Evolutionary conservation across 64 coral and sea anemone species (phyloP), one percentile per base, ranked within the genome.

Genomic region (Porites australiensis): DNA sequence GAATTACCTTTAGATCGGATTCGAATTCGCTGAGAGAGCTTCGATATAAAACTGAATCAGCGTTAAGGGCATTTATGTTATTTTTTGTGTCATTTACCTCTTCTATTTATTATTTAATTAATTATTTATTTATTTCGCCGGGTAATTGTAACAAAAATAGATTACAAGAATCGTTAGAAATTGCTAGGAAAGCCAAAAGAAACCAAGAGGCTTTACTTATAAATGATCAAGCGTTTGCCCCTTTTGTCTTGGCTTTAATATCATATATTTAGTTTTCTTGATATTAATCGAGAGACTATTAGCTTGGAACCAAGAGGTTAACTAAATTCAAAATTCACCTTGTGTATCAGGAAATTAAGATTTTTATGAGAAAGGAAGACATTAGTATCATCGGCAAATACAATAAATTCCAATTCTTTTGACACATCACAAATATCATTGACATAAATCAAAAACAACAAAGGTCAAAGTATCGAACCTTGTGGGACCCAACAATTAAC

Each of bases 331-430:
- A 18, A 13, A 64, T 79, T 90, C 20, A 90, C n/a, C 44, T 53
- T 65, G 63, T 9, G 45, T 3, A 10, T 46, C 3, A 79, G 88
- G 18, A 6, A 62, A 90, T 61, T 16, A 13, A 55, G 13, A 53
- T 79, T n/a, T 3, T 86, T 63, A 69, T 44, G 37, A 70, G 83
- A 69, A 49, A 44, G 70, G 14, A 86, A 86, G 13, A 86, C n/a
- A 13, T 86, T 86, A 52, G 83, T 86, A 72, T 87, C 85, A 58
- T 87, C 66, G 15, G 85, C 85, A 72, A 87, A 87, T 13, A 87
- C 2, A 23, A 73, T 87, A 4, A 87, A 72, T 16, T 87, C 59
- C 47, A 87, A 52, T 16, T 8, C 19, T 9, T 87, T 87, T 20
- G 85, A 87, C 47, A 63, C 51, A 18, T 87, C 19, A 72, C 51